phyloP scores from a whole-genome alignment of 2,888 invertebrate species.

The Sarcophaga variegata region DNA sequence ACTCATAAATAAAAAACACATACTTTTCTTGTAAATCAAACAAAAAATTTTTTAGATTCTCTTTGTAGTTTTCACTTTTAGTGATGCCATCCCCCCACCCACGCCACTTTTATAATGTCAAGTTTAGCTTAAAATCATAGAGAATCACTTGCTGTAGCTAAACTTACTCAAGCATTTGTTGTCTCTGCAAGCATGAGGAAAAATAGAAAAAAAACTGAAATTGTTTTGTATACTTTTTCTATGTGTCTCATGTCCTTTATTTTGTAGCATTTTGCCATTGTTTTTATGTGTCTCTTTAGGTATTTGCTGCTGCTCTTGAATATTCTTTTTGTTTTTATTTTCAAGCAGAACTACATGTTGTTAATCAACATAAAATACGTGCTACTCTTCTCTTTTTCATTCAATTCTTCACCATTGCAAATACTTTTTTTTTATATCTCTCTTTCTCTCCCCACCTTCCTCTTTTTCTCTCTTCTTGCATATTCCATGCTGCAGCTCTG shows the following conservation, averaged over 20 bases:
- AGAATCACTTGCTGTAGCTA: not conserved
- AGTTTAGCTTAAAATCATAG: not conserved
- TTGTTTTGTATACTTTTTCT: constrained; percentile 29
- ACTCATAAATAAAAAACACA: too few species aligned
- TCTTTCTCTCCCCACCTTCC: not conserved
- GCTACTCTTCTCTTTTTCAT: too few species aligned
- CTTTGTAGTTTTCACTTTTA: not conserved
- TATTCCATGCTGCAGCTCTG: not conserved
- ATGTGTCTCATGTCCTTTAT: constrained; percentile 8
- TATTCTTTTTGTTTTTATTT: constrained; percentile 24
- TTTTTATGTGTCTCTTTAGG: not conserved
- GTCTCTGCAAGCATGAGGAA: too few species aligned
- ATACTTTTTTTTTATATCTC: not conserved
- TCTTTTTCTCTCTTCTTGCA: not conserved
- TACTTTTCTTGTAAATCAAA: not conserved
- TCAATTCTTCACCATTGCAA: constrained; percentile 26
- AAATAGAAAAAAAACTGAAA: too few species aligned
- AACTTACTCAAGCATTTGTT: too few species aligned
- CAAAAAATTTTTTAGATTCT: not conserved
- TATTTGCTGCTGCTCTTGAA: not conserved
- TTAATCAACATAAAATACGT: constrained; percentile 61
- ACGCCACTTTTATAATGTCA: not conserved
- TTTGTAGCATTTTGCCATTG: not conserved
- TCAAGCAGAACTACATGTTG: constrained; percentile 48
- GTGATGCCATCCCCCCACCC: too few species aligned